phyloP scores from a whole-genome alignment of 2,888 invertebrate genomes.

The Cheilosia vernalis region DNA sequence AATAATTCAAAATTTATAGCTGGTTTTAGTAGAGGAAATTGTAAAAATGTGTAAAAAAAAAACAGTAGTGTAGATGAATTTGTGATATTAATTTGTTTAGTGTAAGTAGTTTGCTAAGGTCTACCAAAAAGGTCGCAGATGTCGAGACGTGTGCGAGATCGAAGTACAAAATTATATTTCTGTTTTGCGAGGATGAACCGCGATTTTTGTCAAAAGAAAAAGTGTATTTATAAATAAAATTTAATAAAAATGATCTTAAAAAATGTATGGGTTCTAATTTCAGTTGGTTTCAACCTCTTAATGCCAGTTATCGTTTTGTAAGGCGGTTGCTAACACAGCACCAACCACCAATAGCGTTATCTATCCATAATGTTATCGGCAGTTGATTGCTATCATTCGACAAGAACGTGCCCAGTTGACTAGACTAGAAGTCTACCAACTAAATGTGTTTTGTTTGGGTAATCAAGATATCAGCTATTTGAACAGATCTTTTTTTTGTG shows the following conservation, averaged over 20 bases:
- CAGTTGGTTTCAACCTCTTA: conserved; percentile 11
- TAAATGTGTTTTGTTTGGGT: background rate
- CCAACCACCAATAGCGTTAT: background rate
- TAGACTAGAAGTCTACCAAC: conserved; percentile 26
- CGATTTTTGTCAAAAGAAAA: conserved; percentile 12
- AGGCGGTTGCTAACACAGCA: conserved; percentile 18
- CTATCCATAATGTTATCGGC: conserved; percentile 7
- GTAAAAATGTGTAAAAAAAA: background rate
- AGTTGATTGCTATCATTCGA: conserved; percentile 2
- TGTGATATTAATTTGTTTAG: conserved; percentile 41
- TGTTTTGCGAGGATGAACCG: conserved; percentile 4
- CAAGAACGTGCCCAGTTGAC: conserved; percentile 20
- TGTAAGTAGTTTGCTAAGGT: conserved; percentile 65
- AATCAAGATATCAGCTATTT: background rate
- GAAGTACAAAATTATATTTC: conserved; percentile 58
- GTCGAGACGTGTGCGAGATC: conserved; percentile 42
- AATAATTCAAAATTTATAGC: conserved; percentile 7
- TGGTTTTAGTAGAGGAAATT: background rate
- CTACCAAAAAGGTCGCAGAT: conserved; percentile 65
- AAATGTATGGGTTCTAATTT: conserved; percentile 3
- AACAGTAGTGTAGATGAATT: conserved; percentile 16
- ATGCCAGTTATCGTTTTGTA: background rate
- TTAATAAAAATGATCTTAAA: conserved; percentile 12
- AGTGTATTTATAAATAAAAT: conserved; percentile 39
- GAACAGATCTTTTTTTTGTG: background rate